Base-by-base conservation (phyloP, 2,797 vertebrate species). In the Propithecus perrieri region DNA sequence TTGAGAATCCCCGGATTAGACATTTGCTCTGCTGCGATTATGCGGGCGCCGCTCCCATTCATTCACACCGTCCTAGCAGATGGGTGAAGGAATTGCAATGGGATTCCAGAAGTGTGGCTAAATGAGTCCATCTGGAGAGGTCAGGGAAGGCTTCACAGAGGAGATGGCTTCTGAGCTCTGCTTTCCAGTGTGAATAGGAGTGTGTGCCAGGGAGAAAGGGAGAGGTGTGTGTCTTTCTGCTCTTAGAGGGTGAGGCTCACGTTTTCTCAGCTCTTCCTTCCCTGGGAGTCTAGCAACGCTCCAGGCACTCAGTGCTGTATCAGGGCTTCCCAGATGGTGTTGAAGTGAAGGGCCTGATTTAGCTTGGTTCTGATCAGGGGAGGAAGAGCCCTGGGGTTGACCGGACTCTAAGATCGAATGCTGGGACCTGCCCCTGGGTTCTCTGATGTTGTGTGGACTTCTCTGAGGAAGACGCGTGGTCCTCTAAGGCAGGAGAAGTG, bases 1-100 rank as follows among this genome's bases (percentile, higher is more conserved):
- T 18, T 14, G 85, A 97, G 90, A 98, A 97, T 87, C 86, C 85
- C 85, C 43, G 94, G 97, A 95, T 97, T 96, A 95, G 74, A 94
- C 33, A 50, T 95, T 95, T 94, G 85, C 85, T 85, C 90, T n/a
- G 30, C n/a, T 3, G 91, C 12, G 20, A 67, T 97, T 90, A n/a
- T 55, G 55, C 9, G 15, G 86, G 83, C 50, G 85, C 85, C 33
- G 65, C 57, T 92, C 80, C 71, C 55, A 46, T 96, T 96, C 86
- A 81, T 81, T 89, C 8, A 6, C 92, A 67, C 48, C 18, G 20
- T 63, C 69, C 80, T 43, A 55, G 88, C 95, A 97, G 92, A 95
- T 71, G 78, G 81, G 63, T 55, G 38, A 84, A 53, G 59, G 83
- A 79, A 91, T 67, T 89, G 69, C 26, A 67, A 7, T 76, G 18